Evolutionary conservation across 2,888 invertebrate genomes (phyloP), one percentile per base, ranked within the genome.

Genomic region (Aporophyla lueneburgensis): DNA sequence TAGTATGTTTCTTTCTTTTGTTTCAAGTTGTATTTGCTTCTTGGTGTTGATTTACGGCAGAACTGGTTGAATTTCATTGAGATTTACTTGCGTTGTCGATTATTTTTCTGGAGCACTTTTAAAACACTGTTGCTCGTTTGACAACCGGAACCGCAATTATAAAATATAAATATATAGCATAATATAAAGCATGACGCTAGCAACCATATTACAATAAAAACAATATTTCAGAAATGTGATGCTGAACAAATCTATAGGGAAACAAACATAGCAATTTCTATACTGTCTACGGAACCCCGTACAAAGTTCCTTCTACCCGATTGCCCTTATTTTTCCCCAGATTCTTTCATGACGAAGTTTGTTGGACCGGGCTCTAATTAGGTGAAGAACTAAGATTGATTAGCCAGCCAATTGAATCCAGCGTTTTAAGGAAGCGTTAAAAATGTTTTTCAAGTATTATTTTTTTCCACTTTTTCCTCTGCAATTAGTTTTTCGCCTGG

Each of bases 301-400:
- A 7, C 24, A 16, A 14, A 10, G 0, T 14, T 27, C 1, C 16
- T 12, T 27, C 10, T 12, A 27, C n/a, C 0, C 43, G 12, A 74
- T 67, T 74, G n/a, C 27, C 67, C 2, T 61, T 61, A 79, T 73
- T 86, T 83, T 79, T 62, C 74, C 43, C 58, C 66, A 82, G 82
- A 83, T 87, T 83, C 81, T 86, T 87, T 80, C 85, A 86, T 83
- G 85, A 80, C 80, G 71, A 86, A 88, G 82, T 88, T 88, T 85
- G 79, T 79, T 75, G 70, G 84, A 72, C 83, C 80, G 77, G 68
- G 59, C 67, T 82, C 89, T 90, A 91, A 91, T 91, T 90, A 91
- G 88, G 87, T 85, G 86, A 88, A 86, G 81, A 87, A 87, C 88
- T 86, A 87, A 91, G 91, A 91, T 91, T 91, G 92, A 91, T 91